Evolutionary conservation across 37 sponge, comb jelly and placozoan genomes (phyloP).

Genomic region (Crambe crambe): DNA sequence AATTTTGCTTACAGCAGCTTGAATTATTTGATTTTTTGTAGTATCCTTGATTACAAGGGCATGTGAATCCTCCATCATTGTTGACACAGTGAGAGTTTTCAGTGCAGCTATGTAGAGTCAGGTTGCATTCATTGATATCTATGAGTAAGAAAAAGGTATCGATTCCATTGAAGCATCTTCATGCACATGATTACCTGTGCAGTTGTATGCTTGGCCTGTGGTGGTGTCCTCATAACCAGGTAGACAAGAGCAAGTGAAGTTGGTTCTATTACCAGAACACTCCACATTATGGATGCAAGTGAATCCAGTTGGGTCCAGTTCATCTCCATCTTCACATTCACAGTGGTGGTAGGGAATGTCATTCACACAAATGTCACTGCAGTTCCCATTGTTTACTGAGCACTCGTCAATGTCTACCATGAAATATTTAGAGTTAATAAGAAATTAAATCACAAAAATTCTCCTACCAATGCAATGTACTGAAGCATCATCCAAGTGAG

Average conservation of each 20-base stretch:
- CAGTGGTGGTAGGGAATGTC: slow-evolving; percentile 30
- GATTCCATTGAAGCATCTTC: too few relatives aligned
- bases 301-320: slow-evolving; percentile 3
- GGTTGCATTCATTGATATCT: slow-evolving; percentile 40
- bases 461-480: slow-evolving; percentile 14
- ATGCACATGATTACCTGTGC: slow-evolving; percentile 14
- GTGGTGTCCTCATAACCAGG: slow-evolving; percentile 25
- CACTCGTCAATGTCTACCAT: slow-evolving; percentile 37
- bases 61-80: not conserved
- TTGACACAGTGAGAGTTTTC: not conserved
- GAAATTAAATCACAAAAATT: not conserved
- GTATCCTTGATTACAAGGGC: slow-evolving; percentile 15
- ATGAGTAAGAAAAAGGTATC: not conserved
- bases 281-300: slow-evolving; percentile 20
- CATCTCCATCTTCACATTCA: slow-evolving; percentile 30
- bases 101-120: not conserved
- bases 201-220: not conserved
- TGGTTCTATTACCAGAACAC: slow-evolving; percentile 5
- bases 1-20: not conserved
- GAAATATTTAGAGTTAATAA: not conserved
- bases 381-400: slow-evolving; percentile 7
- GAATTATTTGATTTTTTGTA: not conserved
- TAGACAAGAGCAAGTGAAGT: slow-evolving; percentile 18
- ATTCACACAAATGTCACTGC: slow-evolving; percentile 38
- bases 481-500: slow-evolving; percentile 14